Percentiles rank a stretch among this genome's conserved stretches.
These are phyloP conservation scores for Halisarca cf. caerulea DNA, from an alignment of 37 sponge, comb jelly and placozoan species.

Conservation along the genomic window DNA sequence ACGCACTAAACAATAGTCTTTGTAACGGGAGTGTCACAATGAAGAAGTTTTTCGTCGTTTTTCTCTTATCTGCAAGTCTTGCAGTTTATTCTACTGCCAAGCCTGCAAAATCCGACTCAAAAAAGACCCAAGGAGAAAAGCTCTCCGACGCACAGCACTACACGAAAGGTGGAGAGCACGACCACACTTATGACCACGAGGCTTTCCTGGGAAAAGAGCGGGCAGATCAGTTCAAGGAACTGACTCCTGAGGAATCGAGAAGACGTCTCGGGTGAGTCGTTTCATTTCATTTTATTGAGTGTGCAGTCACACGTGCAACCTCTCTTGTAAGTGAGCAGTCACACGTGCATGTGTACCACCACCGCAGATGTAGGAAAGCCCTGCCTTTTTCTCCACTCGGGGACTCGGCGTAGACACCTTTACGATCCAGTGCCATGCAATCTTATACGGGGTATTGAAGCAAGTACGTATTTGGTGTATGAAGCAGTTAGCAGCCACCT, in stretches of 20 bases:
- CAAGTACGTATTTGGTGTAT: no score
- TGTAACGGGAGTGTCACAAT: neutral
- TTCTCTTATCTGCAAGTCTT: neutral
- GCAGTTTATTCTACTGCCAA: neutral
- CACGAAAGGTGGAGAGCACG: constrained; percentile 47
- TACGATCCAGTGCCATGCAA: no score
- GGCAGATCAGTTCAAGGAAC: constrained; percentile 77
- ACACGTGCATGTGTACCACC: no score
- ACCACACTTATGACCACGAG: constrained; percentile 83
- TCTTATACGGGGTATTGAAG: no score
- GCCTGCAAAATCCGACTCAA: neutral
- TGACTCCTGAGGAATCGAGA: constrained; percentile 80
- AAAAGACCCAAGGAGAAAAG: constrained; percentile 2
- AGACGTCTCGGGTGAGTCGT: constrained; percentile 30
- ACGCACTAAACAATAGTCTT: neutral
- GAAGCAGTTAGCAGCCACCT: no score
- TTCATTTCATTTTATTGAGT: no score
- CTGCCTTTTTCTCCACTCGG: no score
- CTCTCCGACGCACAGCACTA: constrained; percentile 64
- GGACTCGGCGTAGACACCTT: no score
- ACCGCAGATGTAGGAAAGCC: no score
- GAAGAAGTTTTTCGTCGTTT: neutral
- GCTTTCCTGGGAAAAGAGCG: constrained; percentile 90
- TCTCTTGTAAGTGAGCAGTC: no score
- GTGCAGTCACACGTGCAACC: no score